Evolutionary conservation across 2,113 vertebrate genomes (phyloP), one percentile per base, ranked within the genome.

Genomic region (Thalassoma bifasciatum): DNA sequence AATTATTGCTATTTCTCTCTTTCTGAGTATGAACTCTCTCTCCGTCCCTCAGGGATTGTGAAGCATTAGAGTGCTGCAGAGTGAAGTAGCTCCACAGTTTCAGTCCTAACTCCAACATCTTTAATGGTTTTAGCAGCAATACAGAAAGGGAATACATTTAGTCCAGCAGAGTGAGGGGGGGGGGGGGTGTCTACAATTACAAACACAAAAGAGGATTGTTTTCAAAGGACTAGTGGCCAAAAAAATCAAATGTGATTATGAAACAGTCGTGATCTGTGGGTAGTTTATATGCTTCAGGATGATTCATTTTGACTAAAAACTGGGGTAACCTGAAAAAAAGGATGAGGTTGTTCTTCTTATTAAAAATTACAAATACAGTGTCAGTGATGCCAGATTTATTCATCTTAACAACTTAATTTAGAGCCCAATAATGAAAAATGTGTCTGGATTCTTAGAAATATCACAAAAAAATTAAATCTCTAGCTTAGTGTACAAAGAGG

Each of bases 101-200:
- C 16, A 57, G 21, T 36, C 23, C 5, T 3, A 51, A 65, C 44
- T 46, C 53, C 62, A 52, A 61, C 9, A 72, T 72, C 26, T 66
- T 79, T 68, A 24, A 44, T 66, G 51, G 37, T 72, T 75, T 75
- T 50, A 42, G 44, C 30, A 64, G 21, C 8, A 14, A 38, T 21
- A 54, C 60, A 68, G 47, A 70, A 73, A 51, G 17, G 23, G 49
- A 66, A n/a, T 57, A 52, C 8, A 81, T 77, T 69, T 75, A 69
- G 36, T 37, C 13, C 22, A 19, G 49, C 17, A 64, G 49, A 72
- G 30, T 17, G 11, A 60, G 69, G 62, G 17, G 19, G 66, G n/a
- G 11, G 54, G 69, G 62, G 17, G 19, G 66, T 62, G n/a, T n/a
- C n/a, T n/a, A n/a, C n/a, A n/a, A n/a, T n/a, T n/a, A n/a, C n/a